These are phyloP conservation scores for Platyscapa corneri DNA, from an alignment of 1,140 invertebrate genomes.

Conservation along the genomic window DNA sequence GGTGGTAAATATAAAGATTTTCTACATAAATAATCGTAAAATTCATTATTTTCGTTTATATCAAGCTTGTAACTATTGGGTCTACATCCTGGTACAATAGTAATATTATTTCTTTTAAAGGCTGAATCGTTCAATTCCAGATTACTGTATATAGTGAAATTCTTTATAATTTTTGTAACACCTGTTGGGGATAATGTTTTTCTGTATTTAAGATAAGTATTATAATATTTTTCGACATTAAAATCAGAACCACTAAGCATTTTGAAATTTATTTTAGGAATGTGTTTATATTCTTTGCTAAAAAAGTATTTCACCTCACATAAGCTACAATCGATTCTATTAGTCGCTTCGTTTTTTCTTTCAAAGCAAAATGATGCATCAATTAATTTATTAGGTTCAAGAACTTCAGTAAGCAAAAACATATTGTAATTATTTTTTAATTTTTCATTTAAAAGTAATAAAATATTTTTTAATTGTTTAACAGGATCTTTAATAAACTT, in stretches of 20 bases:
- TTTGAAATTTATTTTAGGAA: neutral
- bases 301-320: neutral
- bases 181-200: neutral
- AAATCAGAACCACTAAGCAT: neutral
- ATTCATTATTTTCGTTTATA: neutral
- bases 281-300: neutral
- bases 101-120: neutral
- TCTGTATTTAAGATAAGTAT: neutral
- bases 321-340: neutral
- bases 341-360: neutral
- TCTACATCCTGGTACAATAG: neutral
- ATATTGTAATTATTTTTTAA: neutral
- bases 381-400: neutral
- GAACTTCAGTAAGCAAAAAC: neutral
- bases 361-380: neutral
- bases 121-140: neutral
- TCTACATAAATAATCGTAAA: neutral
- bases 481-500: neutral
- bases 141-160: neutral
- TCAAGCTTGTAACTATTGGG: neutral
- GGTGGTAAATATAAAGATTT: neutral
- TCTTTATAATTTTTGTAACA: neutral
- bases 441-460: constrained; percentile 12
- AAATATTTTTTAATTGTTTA: neutral
- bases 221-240: neutral